A percentile compares a stretch with the other conserved stretches of the same genome.
These are phyloP conservation scores for Campoplex capitator DNA, from an alignment of 2,888 invertebrate genomes.

Conservation along the genomic window DNA sequence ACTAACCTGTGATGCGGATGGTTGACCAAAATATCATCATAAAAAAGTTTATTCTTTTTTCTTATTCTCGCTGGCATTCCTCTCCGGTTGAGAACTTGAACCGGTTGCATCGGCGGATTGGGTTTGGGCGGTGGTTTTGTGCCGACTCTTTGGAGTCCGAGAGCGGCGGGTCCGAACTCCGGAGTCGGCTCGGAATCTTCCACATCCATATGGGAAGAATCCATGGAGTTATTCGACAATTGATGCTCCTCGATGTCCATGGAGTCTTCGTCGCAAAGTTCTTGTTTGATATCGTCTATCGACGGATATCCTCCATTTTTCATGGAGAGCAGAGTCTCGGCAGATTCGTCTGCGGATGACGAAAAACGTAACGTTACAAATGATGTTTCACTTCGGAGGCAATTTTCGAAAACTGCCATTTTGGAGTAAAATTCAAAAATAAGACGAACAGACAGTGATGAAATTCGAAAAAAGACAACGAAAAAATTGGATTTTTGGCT, in stretches of 20 bases:
- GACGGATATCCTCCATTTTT: slow-evolving; percentile 86
- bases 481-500: not conserved
- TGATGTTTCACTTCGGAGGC: not conserved
- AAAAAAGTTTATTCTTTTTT: slow-evolving; percentile 95
- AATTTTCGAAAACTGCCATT: not conserved
- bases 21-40: slow-evolving; percentile 95
- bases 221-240: slow-evolving; percentile 79
- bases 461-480: not conserved
- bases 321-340: slow-evolving; percentile 86
- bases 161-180: slow-evolving; percentile 91
- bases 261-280: slow-evolving; percentile 84
- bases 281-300: slow-evolving; percentile 76
- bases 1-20: slow-evolving; percentile 89
- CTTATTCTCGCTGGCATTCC: slow-evolving; percentile 96
- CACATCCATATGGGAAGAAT: slow-evolving; percentile 85
- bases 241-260: slow-evolving; percentile 87
- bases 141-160: slow-evolving; percentile 93
- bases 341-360: slow-evolving; percentile 85
- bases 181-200: slow-evolving; percentile 89
- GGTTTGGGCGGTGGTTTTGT: slow-evolving; percentile 90
- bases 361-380: not conserved
- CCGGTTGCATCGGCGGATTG: slow-evolving; percentile 89
- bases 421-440: not conserved
- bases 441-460: not conserved
- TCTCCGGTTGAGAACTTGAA: slow-evolving; percentile 93